Evolutionary conservation across 53 echinoderm and acorn worm species (phyloP).

Genomic region (Echinometra lucunter): DNA sequence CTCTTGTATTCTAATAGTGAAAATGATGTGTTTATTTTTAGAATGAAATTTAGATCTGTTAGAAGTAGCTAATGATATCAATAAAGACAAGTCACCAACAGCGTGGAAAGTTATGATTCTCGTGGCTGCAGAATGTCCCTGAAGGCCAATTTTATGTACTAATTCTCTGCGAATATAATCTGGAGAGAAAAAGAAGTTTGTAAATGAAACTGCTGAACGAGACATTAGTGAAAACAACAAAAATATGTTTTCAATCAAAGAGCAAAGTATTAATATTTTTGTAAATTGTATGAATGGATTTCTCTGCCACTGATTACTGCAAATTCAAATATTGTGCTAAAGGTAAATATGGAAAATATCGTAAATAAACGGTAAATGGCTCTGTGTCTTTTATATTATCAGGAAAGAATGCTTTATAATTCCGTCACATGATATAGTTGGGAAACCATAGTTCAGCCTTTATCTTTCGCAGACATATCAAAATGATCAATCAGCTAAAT

Average conservation of each 20-base stretch:
- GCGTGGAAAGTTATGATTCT: not conserved
- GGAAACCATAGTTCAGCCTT: not conserved
- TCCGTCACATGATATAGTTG: not conserved
- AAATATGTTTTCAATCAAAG: too few relatives aligned
- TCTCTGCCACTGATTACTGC: too few relatives aligned
- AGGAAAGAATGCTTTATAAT: too few relatives aligned
- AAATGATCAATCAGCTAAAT: not conserved
- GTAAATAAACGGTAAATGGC: too few relatives aligned
- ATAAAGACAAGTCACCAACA: not conserved
- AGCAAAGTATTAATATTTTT: too few relatives aligned
- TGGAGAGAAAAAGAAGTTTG: too few relatives aligned
- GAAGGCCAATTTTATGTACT: too few relatives aligned
- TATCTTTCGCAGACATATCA: not conserved
- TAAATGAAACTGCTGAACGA: too few relatives aligned
- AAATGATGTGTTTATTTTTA: not conserved
- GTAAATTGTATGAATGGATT: not conserved
- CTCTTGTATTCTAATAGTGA: not conserved
- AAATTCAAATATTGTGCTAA: not conserved
- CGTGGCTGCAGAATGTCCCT: too few relatives aligned
- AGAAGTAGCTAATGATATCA: not conserved
- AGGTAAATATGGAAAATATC: not conserved
- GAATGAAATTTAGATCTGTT: not conserved
- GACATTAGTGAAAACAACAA: too few relatives aligned
- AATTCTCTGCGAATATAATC: too few relatives aligned
- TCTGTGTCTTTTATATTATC: not conserved